Evolutionary conservation across 2,888 invertebrate genomes (phyloP).

Genomic region (Argyra leucocephala): DNA sequence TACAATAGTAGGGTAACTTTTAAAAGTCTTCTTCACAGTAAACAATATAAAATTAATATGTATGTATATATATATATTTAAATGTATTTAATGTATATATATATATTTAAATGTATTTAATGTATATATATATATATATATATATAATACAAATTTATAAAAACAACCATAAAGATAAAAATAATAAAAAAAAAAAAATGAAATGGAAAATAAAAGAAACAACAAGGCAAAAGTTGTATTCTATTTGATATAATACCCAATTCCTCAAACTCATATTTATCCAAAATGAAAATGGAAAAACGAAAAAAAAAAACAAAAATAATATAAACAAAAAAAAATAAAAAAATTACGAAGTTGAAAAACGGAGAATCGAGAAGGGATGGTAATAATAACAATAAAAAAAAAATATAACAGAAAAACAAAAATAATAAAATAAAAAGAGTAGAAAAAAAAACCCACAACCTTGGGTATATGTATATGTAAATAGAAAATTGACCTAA

Average conservation of each 20-base stretch:
- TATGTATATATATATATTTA: not conserved
- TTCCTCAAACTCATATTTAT: not conserved
- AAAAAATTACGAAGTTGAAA: no score
- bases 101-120: not conserved
- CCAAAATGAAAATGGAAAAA: not conserved
- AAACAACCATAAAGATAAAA: conserved; percentile 1
- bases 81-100: not conserved
- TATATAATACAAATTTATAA: not conserved
- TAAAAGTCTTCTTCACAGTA: not conserved
- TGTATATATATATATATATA: not conserved
- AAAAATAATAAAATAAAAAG: not conserved
- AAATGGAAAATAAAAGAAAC: not conserved
- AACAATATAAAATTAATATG: not conserved
- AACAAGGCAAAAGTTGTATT: not conserved
- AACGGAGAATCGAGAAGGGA: no score
- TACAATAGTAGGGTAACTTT: conserved; percentile 6
- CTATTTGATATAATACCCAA: conserved; percentile 1
- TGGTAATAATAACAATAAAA: no score
- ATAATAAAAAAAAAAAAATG: not conserved
- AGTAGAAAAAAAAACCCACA: not conserved
- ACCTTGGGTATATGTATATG: conserved; percentile 4
- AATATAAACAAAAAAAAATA: no score
- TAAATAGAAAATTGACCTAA: conserved; percentile 6
- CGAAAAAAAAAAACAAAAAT: no score
- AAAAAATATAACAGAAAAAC: not conserved